Evolutionary conservation across 2,888 invertebrate genomes (phyloP).

Genomic region (Sarcophaga variegata): DNA sequence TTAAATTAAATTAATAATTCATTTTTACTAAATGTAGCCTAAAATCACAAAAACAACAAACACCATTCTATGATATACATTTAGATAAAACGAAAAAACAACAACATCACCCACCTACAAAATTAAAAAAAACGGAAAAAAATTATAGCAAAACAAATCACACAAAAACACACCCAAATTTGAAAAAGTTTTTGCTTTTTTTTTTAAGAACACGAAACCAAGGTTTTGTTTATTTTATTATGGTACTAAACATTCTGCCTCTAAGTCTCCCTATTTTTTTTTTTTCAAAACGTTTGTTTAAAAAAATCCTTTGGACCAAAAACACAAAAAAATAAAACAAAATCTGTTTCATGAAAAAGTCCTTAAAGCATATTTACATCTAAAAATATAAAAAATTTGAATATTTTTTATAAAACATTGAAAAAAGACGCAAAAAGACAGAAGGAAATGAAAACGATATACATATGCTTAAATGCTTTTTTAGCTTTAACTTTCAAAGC

Average conservation of each 20-base stretch:
- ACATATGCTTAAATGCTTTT: slow-evolving; percentile 7
- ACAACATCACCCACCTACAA: slow-evolving; percentile 64
- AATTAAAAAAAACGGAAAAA: neutral
- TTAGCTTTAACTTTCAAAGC: slow-evolving; percentile 2
- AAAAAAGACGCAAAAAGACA: neutral
- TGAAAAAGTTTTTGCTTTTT: neutral
- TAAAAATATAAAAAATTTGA: slow-evolving; percentile 32
- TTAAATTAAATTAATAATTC: slow-evolving; percentile 49
- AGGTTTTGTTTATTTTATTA: neutral
- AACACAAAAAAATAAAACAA: neutral
- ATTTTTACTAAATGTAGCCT: slow-evolving; percentile 41
- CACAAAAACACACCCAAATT: slow-evolving; percentile 36
- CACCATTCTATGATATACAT: neutral
- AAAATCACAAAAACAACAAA: slow-evolving; percentile 19
- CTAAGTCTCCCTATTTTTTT: slow-evolving; percentile 46
- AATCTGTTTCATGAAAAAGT: neutral
- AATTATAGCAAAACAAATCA: slow-evolving; percentile 35
- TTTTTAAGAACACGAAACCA: slow-evolving; percentile 9
- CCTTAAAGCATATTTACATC: neutral
- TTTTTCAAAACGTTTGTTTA: neutral
- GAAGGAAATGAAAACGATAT: neutral
- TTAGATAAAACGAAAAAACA: slow-evolving; percentile 28
- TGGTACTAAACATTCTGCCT: slow-evolving; percentile 50
- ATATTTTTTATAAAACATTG: slow-evolving; percentile 40
- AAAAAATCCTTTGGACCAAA: slow-evolving; percentile 50